Percentiles rank a stretch among this genome's conserved stretches.
These are phyloP conservation scores for Horisme vitalbata DNA, from an alignment of 2,888 invertebrate species.

Conservation along the genomic window DNA sequence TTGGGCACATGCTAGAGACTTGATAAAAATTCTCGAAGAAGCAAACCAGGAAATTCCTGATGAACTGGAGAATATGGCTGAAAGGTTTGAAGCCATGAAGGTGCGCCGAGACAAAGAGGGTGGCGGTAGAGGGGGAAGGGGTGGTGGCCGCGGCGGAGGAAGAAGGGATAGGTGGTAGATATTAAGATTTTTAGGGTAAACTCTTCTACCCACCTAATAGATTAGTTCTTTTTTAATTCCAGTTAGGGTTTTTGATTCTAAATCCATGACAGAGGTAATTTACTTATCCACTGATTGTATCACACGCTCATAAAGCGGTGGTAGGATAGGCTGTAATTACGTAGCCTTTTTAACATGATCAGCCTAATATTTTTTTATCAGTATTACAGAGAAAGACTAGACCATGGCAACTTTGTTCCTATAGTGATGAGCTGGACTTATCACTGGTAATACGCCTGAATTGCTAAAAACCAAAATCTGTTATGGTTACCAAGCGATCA, in stretches of 20 bases:
- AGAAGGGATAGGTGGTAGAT: conserved; percentile 55
- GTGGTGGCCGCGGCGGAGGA: conserved; percentile 43
- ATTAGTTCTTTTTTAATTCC: not conserved
- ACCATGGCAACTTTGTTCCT: not conserved
- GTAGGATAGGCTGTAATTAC: no score
- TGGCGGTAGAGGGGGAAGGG: conserved; percentile 54
- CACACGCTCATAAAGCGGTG: no score
- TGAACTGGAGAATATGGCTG: conserved; percentile 89
- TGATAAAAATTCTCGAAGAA: conserved; percentile 94
- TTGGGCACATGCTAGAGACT: conserved; percentile 91
- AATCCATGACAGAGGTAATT: no score
- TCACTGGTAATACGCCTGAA: conserved; percentile 8
- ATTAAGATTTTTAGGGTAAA: conserved; percentile 5
- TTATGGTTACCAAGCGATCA: not conserved
- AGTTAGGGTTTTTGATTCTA: conserved; percentile 12
- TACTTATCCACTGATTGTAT: no score
- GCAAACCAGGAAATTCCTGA: conserved; percentile 92
- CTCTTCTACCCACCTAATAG: conserved; percentile 17
- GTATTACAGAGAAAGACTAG: conserved; percentile 2
- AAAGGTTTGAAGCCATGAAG: conserved; percentile 87
- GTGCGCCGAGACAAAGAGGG: conserved; percentile 82
- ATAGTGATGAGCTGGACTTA: conserved; percentile 11
- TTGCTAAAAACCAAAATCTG: not conserved
- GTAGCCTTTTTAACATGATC: conserved; percentile 4
- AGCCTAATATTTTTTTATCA: not conserved